Evolutionary conservation across 2,113 vertebrate species (phyloP), one percentile per base, ranked within the genome.

Genomic region (Meriones unguiculatus): DNA sequence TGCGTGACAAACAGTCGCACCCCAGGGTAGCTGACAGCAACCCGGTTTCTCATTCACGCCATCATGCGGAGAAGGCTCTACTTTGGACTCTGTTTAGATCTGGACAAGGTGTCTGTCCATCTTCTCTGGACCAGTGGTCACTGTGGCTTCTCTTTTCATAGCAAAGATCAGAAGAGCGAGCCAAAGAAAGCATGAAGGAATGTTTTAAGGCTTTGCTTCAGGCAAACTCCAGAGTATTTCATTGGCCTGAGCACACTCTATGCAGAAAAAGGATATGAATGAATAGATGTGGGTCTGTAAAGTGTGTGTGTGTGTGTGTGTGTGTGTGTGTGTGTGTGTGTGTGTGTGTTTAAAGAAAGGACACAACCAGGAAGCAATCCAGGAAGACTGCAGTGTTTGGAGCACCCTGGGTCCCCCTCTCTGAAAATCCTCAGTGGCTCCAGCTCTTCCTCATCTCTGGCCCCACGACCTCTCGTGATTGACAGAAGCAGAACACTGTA

Each of bases 381-480:
- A 11, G 28, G 22, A 24, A 6, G 22, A 54, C 28, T 67, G 7
- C 10, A 4, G 7, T 22, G 7, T 38, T 28, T 3, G 67, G 35
- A 22, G 20, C 13, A 32, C 46, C 38, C 82, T 5, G 50, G 32
- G 6, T 38, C 17, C 18, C 22, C 17, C 35, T 50, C n/a, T 35
- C 46, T 59, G 67, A 67, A 69, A 81, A 86, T 35, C 4, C 14
- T 81, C 57, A 20, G 59, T 1, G 8, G 59, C 52, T 80, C 62
- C n/a, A 24, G 62, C n/a, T 95, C 67, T 54, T 46, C 50, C 35
- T 10, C 10, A 4, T 30, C 65, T 73, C 52, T 52, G 28, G 22
- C 52, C 20, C 8, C 1, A 0, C 0, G 9, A 25, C 62, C 15
- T 2, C 25, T 76, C 35, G 14, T 62, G 67, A 38, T 2, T 67